Evolutionary conservation across 2,797 vertebrate species (phyloP).

Genomic region (Nannoperca obscura): DNA sequence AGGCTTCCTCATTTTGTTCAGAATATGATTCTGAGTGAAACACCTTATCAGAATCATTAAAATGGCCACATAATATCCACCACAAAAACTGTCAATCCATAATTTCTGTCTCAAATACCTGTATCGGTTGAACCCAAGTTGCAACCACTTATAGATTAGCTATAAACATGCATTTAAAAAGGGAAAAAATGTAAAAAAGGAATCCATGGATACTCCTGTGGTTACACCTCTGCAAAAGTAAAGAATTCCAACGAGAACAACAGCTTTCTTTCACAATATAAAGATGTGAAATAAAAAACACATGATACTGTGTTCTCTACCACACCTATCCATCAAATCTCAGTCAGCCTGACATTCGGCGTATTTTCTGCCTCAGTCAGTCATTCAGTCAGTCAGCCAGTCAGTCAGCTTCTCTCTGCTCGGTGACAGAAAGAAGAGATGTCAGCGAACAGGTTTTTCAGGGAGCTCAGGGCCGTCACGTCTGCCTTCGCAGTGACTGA

Average conservation of each 20-base stretch:
- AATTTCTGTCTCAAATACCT: neutral
- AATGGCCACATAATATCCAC: neutral
- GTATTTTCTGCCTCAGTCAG: constrained; percentile 71
- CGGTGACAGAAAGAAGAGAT: constrained; percentile 80
- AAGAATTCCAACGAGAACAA: constrained; percentile 33
- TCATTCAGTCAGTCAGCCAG: constrained; percentile 63
- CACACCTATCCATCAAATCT: constrained; percentile 75
- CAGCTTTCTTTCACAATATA: constrained; percentile 33
- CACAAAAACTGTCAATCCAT: neutral
- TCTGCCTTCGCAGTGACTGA: constrained; percentile 79
- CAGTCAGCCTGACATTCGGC: constrained; percentile 60
- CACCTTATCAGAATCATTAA: neutral
- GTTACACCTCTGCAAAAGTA: constrained; percentile 39
- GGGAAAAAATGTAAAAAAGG: neutral
- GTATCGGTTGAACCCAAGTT: neutral
- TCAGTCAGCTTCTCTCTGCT: constrained; percentile 63
- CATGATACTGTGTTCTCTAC: constrained; percentile 50
- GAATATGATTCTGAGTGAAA: neutral
- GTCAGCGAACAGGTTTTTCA: constrained; percentile 82
- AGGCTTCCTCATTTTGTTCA: neutral
- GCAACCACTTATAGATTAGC: neutral
- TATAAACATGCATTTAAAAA: neutral
- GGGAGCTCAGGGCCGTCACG: constrained; percentile 81
- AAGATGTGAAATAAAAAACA: constrained; percentile 46
- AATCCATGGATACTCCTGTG: constrained; percentile 5